Conservation (phyloP, 2,113 vertebrate genomes). For the Peucedramus taeniatus region DNA sequence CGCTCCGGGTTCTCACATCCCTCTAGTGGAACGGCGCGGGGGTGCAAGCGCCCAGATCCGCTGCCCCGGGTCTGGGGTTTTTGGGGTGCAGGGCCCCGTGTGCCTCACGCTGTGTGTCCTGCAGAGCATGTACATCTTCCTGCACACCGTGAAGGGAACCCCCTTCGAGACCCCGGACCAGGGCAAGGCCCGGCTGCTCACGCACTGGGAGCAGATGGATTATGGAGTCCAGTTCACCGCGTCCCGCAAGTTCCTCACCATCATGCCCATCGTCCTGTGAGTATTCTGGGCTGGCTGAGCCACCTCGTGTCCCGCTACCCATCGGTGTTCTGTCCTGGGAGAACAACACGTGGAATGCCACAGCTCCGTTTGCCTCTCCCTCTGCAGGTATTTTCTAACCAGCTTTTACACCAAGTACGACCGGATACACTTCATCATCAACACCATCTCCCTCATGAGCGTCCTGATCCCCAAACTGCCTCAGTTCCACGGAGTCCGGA, state of each 20-base stretch:
- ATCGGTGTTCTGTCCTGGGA: rapidly evolving
- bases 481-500: constrained; percentile 78
- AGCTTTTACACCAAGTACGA: constrained; percentile 85
- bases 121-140: constrained; percentile 96
- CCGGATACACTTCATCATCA: constrained; percentile 78
- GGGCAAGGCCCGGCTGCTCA: constrained; percentile 91
- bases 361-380: neutral
- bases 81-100: neutral
- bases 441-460: constrained; percentile 80
- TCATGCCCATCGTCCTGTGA: constrained; percentile 95
- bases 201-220: constrained; percentile 99
- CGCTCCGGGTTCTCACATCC: neutral
- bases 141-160: constrained; percentile 95
- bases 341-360: rapidly evolving
- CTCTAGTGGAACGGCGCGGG: neutral
- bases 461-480: constrained; percentile 82
- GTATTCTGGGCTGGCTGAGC: neutral
- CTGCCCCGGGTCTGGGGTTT: rapidly evolving
- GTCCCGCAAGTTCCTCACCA: constrained; percentile 95
- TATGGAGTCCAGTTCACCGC: constrained; percentile 95
- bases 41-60: rapidly evolving
- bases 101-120: neutral
- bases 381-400: constrained; percentile 79
- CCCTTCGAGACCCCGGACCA: constrained; percentile 96
- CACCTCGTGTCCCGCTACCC: neutral